A percentile compares a stretch with the other conserved stretches of the same genome.
Evolutionary conservation across 2,113 vertebrate species (phyloP).

Genomic region (Percina caprodes): DNA sequence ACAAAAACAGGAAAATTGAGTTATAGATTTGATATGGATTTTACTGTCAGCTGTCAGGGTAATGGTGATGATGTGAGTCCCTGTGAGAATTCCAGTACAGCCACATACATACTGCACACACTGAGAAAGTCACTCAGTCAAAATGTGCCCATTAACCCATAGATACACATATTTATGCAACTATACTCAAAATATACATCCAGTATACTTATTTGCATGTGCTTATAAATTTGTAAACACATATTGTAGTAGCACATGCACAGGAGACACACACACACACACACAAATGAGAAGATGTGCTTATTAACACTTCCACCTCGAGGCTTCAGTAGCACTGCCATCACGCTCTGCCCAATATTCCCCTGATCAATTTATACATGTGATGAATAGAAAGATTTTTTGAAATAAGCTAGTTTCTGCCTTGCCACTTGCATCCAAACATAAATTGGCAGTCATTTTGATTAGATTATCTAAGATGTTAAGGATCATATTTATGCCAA

Average conservation of each 20-base stretch:
- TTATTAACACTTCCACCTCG: constrained; percentile 40
- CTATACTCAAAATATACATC: constrained; percentile 3
- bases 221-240: constrained; percentile 1
- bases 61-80: constrained; percentile 72
- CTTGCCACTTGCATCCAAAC: not conserved
- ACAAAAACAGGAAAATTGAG: constrained; percentile 78
- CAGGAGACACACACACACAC: not conserved
- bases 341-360: constrained; percentile 49
- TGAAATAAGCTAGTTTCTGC: not conserved
- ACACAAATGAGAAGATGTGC: constrained; percentile 24
- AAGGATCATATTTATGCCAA: not conserved
- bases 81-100: constrained; percentile 46
- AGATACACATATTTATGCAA: constrained; percentile 2
- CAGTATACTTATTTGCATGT: not conserved
- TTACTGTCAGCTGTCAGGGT: constrained; percentile 78
- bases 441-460: too few species aligned
- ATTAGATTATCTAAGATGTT: not conserved
- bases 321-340: constrained; percentile 52
- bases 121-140: not conserved
- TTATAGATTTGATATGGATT: constrained; percentile 80
- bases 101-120: constrained; percentile 1
- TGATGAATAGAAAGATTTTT: constrained; percentile 42
- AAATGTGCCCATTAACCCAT: not conserved
- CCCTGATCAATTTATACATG: constrained; percentile 51
- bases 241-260: not conserved